phyloP scores from a whole-genome alignment of 1,140 invertebrate genomes.

The Brachionus manjavacas region DNA sequence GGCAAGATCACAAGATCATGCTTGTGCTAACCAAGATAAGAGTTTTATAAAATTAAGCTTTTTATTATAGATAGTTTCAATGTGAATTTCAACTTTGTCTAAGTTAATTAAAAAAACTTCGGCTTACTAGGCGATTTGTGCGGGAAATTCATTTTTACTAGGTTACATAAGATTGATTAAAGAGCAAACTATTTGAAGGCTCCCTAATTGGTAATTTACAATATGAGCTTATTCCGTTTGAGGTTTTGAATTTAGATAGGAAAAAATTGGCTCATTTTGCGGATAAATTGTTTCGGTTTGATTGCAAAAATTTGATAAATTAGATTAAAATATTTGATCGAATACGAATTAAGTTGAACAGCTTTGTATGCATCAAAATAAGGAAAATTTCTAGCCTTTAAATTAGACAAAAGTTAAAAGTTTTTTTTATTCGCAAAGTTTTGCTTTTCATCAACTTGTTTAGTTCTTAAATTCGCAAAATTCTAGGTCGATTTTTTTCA shows the following conservation, averaged over 20 bases:
- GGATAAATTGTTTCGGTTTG: not conserved
- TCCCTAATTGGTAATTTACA: constrained; percentile 27
- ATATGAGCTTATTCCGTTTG: constrained; percentile 11
- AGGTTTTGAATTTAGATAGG: not conserved
- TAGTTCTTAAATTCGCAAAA: not conserved
- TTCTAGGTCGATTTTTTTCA: not conserved
- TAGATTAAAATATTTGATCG: not conserved
- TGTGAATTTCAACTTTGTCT: not conserved
- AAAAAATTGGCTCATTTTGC: not conserved
- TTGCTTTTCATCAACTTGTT: constrained; percentile 26
- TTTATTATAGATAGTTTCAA: not conserved
- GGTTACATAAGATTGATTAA: not conserved
- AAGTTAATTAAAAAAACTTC: not conserved
- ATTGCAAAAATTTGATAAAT: constrained; percentile 31
- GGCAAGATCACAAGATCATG: constrained; percentile 14
- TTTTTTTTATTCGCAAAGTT: not conserved
- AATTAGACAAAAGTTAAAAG: not conserved
- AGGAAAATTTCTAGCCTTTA: not conserved
- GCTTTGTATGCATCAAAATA: not conserved
- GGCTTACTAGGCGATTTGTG: not conserved
- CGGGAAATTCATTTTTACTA: not conserved
- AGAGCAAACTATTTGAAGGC: constrained; percentile 17
- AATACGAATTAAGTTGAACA: not conserved
- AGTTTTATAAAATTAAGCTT: not conserved
- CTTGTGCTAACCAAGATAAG: not conserved